Percentiles rank a stretch among this genome's conserved stretches.
Evolutionary conservation across 2,888 invertebrate species (phyloP).

Genomic region (Entomobrya multifasciata): DNA sequence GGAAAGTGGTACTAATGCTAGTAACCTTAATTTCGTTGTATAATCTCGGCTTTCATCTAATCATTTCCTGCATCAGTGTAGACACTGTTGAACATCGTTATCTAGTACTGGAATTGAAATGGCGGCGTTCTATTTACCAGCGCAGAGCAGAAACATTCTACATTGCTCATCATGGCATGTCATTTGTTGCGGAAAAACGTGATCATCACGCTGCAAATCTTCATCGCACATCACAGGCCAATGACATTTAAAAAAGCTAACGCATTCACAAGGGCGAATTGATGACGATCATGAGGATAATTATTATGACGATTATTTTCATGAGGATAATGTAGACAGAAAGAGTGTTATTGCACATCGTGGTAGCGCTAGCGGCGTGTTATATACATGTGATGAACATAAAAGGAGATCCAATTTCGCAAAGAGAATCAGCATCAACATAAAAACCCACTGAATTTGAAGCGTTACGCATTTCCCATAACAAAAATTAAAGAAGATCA

Average conservation of each 20-base stretch:
- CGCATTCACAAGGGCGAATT: slow-evolving; percentile 60
- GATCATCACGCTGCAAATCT: neutral
- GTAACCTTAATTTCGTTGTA: slow-evolving; percentile 62
- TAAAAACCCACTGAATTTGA: neutral
- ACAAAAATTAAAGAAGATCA: neutral
- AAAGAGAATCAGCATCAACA: slow-evolving; percentile 2
- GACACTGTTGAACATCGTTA: too few species aligned
- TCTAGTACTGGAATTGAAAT: too few species aligned
- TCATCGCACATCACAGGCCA: slow-evolving; percentile 53
- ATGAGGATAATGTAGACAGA: neutral
- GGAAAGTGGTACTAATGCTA: slow-evolving; percentile 29
- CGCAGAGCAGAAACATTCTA: neutral
- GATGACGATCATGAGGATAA: slow-evolving; percentile 39
- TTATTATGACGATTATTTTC: too few species aligned
- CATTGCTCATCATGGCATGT: too few species aligned
- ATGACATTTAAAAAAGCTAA: slow-evolving; percentile 61
- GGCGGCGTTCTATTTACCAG: neutral
- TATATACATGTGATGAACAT: too few species aligned
- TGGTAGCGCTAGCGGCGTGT: too few species aligned
- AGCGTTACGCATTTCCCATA: slow-evolving; percentile 18
- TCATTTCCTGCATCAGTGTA: slow-evolving; percentile 57
- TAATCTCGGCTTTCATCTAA: slow-evolving; percentile 43
- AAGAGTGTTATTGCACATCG: slow-evolving; percentile 7
- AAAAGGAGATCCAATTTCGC: neutral
- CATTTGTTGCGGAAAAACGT: neutral